Evolutionary conservation across 2,888 invertebrate species (phyloP).

Genomic region (Epistrophella euchroma): DNA sequence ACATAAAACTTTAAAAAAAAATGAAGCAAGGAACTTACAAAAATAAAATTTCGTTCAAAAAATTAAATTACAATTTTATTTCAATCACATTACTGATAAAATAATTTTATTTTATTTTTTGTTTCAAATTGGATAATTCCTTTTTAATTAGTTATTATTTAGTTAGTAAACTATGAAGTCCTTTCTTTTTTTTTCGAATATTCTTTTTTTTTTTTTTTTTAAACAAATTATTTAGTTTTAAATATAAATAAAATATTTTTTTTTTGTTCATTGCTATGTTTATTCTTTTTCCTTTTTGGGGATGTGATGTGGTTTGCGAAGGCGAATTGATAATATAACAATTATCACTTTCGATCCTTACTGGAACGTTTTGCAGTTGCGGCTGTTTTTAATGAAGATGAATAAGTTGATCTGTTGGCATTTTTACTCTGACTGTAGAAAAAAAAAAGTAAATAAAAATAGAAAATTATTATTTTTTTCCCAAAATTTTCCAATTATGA

Average conservation of each 20-base stretch:
- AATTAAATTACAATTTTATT: not conserved
- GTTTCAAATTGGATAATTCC: constrained; percentile 4
- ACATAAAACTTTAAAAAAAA: not conserved
- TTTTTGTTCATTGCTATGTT: constrained; percentile 1
- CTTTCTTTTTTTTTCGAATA: constrained; percentile 10
- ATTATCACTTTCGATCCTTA: constrained; percentile 54
- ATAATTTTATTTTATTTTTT: not conserved
- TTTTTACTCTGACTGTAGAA: constrained; percentile 63
- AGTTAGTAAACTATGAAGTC: constrained; percentile 37
- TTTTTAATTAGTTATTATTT: constrained; percentile 45
- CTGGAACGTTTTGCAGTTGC: constrained; percentile 58
- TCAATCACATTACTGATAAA: constrained; percentile 36
- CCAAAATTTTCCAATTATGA: not conserved
- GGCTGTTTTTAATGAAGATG: constrained; percentile 53
- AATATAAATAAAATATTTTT: constrained; percentile 5
- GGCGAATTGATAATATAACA: not conserved
- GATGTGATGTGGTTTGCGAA: not conserved
- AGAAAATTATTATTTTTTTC: not conserved
- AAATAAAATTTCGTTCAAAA: constrained; percentile 27
- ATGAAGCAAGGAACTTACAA: constrained; percentile 19
- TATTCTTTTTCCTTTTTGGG: constrained; percentile 7
- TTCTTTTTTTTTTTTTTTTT: not conserved
- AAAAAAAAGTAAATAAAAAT: not conserved
- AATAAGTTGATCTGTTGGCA: constrained; percentile 44
- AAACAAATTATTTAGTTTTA: not conserved